Percentiles rank a stretch among this genome's conserved stretches.
phyloP scores from a whole-genome alignment of 2,888 invertebrate genomes.

The Drymonia ruficornis region DNA sequence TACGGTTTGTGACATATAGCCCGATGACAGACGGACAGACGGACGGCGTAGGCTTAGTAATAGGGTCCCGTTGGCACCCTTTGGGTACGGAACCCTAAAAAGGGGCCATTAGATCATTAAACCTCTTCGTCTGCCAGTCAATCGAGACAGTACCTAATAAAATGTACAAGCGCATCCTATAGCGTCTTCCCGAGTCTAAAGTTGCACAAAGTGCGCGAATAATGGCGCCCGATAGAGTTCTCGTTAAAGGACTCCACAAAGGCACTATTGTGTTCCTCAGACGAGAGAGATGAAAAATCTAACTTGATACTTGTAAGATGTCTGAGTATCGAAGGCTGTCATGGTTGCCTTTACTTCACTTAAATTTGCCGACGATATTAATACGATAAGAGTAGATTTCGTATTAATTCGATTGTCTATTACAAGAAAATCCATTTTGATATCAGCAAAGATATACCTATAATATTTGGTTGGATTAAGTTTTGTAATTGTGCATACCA shows the following conservation, averaged over 20 bases:
- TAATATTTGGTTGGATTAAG: too few species aligned
- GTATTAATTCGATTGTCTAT: too few species aligned
- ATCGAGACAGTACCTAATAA: conserved; percentile 2
- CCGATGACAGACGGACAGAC: too few species aligned
- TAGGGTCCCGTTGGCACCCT: too few species aligned
- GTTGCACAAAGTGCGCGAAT: conserved; percentile 47
- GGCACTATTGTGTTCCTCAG: conserved; percentile 43
- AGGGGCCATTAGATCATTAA: neutral
- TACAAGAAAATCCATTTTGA: too few species aligned
- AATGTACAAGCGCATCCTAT: conserved; percentile 30
- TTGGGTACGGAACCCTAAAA: neutral
- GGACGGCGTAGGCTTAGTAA: too few species aligned
- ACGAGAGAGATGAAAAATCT: conserved; percentile 44
- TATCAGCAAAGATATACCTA: too few species aligned
- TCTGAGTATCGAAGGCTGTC: conserved; percentile 10
- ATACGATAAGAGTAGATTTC: too few species aligned
- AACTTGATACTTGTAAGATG: conserved; percentile 18
- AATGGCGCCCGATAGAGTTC: conserved; percentile 45
- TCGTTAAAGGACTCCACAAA: conserved; percentile 42
- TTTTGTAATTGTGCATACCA: too few species aligned
- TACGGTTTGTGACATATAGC: too few species aligned
- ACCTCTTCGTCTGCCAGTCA: neutral
- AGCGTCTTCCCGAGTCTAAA: conserved; percentile 36
- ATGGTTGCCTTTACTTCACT: neutral
- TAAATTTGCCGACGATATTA: too few species aligned